These are phyloP conservation scores for Pica pica DNA, from an alignment of 2,113 vertebrate species.

Conservation along the genomic window DNA sequence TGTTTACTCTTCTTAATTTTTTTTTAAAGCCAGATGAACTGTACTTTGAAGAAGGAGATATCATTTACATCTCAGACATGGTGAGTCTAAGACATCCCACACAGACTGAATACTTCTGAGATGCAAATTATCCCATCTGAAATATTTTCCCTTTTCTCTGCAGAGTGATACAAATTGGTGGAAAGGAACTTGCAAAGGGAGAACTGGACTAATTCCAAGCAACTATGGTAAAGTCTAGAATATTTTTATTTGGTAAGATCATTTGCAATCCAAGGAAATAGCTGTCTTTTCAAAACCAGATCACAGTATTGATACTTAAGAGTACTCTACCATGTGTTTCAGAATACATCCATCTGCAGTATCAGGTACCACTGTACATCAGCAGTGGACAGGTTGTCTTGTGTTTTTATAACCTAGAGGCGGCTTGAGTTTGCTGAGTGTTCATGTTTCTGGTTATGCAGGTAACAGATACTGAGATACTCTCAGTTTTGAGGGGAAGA, in stretches of 20 bases:
- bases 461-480: neutral
- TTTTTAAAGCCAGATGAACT: slow-evolving; percentile 90
- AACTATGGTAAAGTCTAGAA: slow-evolving; percentile 88
- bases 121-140: neutral
- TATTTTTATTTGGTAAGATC: neutral
- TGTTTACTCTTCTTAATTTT: neutral
- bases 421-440: neutral
- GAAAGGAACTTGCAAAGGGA: slow-evolving; percentile 95
- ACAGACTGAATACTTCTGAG: neutral
- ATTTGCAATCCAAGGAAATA: neutral
- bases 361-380: neutral
- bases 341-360: neutral
- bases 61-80: slow-evolving; percentile 96
- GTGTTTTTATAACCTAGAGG: neutral
- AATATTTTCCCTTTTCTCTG: neutral
- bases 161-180: slow-evolving; percentile 98
- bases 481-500: neutral
- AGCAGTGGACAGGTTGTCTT: neutral
- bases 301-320: neutral
- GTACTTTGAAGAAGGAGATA: slow-evolving; percentile 97
- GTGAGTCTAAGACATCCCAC: slow-evolving; percentile 69
- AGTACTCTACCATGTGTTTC: neutral
- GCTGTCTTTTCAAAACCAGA: neutral
- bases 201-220: slow-evolving; percentile 96
- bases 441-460: neutral